Conservation (phyloP, 2,888 invertebrate species). For the Caenorhabditis afra region DNA sequence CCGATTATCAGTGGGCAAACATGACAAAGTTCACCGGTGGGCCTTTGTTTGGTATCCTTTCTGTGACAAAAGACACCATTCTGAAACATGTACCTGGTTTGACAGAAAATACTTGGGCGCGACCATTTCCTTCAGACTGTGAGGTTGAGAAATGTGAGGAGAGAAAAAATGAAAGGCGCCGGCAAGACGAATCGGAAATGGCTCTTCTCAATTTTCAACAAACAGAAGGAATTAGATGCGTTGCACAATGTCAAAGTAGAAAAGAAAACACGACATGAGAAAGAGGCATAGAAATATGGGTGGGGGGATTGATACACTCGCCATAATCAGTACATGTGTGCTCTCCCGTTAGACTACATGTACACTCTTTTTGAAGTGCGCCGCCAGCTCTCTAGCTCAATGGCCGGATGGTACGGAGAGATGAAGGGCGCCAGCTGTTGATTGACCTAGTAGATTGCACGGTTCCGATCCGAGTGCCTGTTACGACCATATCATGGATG, state of each 20-base stretch:
- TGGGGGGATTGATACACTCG: slow-evolving; percentile 24
- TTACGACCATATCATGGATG: background rate
- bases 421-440: slow-evolving; percentile 20
- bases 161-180: background rate
- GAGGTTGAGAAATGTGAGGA: background rate
- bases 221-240: slow-evolving; percentile 2
- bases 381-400: slow-evolving; percentile 14
- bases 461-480: too few species aligned
- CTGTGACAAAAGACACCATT: too few species aligned
- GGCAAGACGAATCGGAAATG: too few species aligned
- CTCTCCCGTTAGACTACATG: slow-evolving; percentile 10
- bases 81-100: too few species aligned
- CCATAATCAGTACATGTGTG: slow-evolving; percentile 35
- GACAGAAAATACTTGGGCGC: too few species aligned
- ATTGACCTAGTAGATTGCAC: slow-evolving; percentile 26
- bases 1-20: slow-evolving; percentile 58
- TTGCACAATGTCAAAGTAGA: slow-evolving; percentile 19
- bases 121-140: background rate
- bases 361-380: slow-evolving; percentile 23
- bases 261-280: slow-evolving; percentile 23
- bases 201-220: too few species aligned
- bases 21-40: slow-evolving; percentile 13
- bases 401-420: background rate
- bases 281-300: background rate
- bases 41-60: too few species aligned